Evolutionary conservation across 2,113 vertebrate species (phyloP).

Genomic region (Macrotis lagotis): DNA sequence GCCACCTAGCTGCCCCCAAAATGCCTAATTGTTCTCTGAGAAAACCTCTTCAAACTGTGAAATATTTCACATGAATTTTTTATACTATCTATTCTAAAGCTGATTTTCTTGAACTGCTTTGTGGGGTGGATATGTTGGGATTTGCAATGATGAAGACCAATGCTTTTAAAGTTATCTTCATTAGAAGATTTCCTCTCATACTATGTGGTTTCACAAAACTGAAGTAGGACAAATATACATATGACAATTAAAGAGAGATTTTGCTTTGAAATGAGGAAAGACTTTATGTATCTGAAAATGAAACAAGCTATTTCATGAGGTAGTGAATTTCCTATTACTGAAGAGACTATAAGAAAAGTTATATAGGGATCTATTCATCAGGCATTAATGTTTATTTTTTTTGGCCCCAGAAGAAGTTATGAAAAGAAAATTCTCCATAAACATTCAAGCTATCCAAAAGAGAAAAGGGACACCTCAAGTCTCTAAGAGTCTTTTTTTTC

Average conservation of each 20-base stretch:
- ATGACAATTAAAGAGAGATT: background rate
- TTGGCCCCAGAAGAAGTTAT: background rate
- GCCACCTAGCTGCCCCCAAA: no score
- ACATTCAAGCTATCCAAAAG: background rate
- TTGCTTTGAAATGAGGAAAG: background rate
- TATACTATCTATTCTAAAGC: background rate
- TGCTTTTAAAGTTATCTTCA: background rate
- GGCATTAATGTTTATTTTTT: background rate
- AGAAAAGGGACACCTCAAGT: background rate
- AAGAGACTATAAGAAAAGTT: background rate
- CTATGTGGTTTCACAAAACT: background rate
- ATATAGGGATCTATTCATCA: background rate
- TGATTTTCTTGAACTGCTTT: background rate
- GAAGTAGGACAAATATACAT: background rate
- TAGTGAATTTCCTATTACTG: background rate
- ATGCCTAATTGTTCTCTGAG: no score
- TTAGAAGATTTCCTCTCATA: background rate
- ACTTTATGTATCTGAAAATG: background rate
- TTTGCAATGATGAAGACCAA: background rate
- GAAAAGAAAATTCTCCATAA: background rate
- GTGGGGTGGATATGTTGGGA: background rate
- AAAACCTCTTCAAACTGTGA: background rate
- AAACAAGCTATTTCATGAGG: background rate
- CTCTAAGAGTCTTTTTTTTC: background rate
- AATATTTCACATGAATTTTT: background rate